Evolutionary conservation across 2,797 vertebrate species (phyloP).

Genomic region (Acridotheres tristis): DNA sequence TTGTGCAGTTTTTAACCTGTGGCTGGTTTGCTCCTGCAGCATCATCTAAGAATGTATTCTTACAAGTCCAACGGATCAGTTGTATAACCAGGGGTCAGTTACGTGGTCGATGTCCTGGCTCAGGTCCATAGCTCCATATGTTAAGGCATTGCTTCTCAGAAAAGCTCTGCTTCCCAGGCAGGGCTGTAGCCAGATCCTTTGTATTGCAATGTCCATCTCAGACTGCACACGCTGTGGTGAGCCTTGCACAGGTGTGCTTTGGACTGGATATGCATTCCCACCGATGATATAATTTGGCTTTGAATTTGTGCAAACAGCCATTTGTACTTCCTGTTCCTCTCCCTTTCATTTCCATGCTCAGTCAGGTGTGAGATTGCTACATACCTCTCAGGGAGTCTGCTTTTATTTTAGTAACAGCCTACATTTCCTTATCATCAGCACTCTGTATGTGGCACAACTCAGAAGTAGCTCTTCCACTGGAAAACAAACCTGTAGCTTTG

Average conservation of each 20-base stretch:
- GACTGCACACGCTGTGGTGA: not conserved
- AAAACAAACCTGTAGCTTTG: not conserved
- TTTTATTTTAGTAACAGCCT: not conserved
- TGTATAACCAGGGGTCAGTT: not conserved
- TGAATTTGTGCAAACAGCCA: not conserved
- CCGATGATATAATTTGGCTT: constrained; percentile 13
- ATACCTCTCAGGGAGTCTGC: not conserved
- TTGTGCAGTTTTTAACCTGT: not conserved
- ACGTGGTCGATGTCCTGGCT: not conserved
- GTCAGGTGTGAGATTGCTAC: constrained; percentile 5
- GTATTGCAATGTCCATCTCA: not conserved
- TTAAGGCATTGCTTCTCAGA: not conserved
- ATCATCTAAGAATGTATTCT: not conserved
- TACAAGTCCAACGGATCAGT: not conserved
- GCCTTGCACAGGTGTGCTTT: not conserved
- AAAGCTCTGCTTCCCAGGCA: not conserved
- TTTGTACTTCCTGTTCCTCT: constrained; percentile 8
- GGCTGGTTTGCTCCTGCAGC: not conserved
- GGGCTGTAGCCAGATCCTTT: not conserved
- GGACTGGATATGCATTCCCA: not conserved
- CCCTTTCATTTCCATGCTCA: not conserved
- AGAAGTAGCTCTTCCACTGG: not conserved
- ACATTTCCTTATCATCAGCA: not conserved
- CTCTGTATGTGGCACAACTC: not conserved
- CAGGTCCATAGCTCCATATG: not conserved